A percentile compares a stretch with the other conserved stretches of the same genome.
Evolutionary conservation across 2,888 invertebrate genomes (phyloP).

Genomic region (Drosophila seclusa): DNA sequence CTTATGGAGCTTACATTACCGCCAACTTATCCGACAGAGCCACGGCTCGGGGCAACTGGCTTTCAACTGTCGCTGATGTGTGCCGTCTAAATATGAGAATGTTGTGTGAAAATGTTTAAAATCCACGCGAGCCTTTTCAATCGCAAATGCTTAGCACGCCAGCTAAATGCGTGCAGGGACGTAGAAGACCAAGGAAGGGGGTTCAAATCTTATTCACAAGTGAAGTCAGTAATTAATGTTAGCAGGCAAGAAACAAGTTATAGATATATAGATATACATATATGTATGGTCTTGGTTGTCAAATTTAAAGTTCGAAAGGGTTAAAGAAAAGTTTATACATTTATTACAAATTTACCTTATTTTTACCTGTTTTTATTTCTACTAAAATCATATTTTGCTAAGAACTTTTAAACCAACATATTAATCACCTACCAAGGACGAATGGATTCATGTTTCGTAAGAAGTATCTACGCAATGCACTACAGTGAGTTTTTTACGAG

Average conservation of each 20-base stretch:
- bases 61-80: conserved; percentile 67
- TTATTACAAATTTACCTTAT: not conserved
- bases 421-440: not conserved
- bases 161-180: conserved; percentile 43
- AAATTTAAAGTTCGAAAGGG: not conserved
- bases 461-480: fast-evolving
- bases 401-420: not conserved
- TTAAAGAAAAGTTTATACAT: not conserved
- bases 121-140: conserved; percentile 76
- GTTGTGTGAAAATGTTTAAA: conserved; percentile 80
- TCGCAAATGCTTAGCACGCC: conserved; percentile 78
- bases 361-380: fast-evolving
- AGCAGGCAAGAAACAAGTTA: not conserved
- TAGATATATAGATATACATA: not conserved
- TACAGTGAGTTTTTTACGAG: not conserved
- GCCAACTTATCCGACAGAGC: conserved; percentile 34
- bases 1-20: conserved; percentile 80
- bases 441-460: not conserved
- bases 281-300: not conserved
- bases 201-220: not conserved
- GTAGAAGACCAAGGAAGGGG: not conserved
- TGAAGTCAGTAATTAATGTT: not conserved
- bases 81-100: conserved; percentile 81
- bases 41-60: conserved; percentile 16
- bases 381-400: not conserved